These are phyloP conservation scores for Elephas maximus DNA, from an alignment of 2,113 vertebrate genomes.

Conservation along the genomic window DNA sequence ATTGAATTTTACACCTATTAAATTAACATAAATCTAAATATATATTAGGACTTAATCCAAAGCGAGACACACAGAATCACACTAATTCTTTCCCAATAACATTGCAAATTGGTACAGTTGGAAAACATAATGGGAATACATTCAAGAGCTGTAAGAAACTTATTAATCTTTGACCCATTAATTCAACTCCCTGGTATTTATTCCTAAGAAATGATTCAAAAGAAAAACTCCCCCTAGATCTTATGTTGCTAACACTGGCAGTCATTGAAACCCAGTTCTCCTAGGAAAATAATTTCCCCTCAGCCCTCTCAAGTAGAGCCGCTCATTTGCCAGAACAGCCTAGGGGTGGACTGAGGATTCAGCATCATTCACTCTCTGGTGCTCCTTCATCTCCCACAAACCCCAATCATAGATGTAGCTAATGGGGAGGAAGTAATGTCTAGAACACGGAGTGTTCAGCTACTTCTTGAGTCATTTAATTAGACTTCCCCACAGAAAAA, in stretches of 20 bases:
- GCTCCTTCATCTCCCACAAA: accelerated
- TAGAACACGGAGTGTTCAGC: accelerated
- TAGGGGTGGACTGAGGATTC: too few relatives aligned
- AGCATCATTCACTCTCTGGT: accelerated
- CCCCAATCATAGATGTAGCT: neutral
- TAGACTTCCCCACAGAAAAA: neutral
- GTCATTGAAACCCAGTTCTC: neutral
- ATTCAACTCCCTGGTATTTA: slow-evolving; percentile 7
- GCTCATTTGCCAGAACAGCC: neutral
- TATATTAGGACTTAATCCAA: slow-evolving; percentile 58
- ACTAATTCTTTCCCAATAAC: slow-evolving; percentile 41
- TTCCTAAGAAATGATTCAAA: slow-evolving; percentile 50
- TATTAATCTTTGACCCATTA: slow-evolving; percentile 69
- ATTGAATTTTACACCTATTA: slow-evolving; percentile 76
- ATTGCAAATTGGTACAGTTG: slow-evolving; percentile 30
- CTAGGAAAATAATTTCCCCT: neutral
- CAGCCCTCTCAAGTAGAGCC: neutral
- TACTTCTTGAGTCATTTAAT: neutral
- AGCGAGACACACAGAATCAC: slow-evolving; percentile 25
- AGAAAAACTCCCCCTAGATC: neutral
- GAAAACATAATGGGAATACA: slow-evolving; percentile 48
- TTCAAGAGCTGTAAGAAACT: slow-evolving; percentile 52
- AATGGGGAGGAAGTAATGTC: neutral
- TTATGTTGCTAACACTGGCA: neutral
- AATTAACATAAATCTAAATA: slow-evolving; percentile 78